These are phyloP conservation scores for Pelodytes ibericus DNA, from an alignment of 2,797 vertebrate genomes.

Conservation along the genomic window DNA sequence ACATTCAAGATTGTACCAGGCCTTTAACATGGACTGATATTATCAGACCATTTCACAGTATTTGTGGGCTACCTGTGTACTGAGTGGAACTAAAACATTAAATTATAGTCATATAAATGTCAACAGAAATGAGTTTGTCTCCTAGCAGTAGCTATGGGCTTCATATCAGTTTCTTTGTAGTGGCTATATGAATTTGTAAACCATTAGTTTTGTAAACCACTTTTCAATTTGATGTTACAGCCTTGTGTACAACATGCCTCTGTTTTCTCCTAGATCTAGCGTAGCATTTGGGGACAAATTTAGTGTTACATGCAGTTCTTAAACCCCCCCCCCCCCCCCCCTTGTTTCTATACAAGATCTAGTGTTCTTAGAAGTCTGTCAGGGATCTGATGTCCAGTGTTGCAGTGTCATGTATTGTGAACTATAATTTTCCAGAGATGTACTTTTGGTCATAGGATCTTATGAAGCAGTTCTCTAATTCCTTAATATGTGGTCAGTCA, in stretches of 20 bases:
- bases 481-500: background rate
- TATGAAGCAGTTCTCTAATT: background rate
- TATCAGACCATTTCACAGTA: background rate
- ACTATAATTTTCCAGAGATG: conserved; percentile 38
- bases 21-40: background rate
- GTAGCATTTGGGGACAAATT: background rate
- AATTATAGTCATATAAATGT: background rate
- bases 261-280: background rate
- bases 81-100: background rate
- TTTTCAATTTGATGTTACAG: background rate
- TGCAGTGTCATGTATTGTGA: conserved; percentile 46
- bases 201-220: background rate
- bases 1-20: background rate
- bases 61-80: background rate
- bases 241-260: background rate
- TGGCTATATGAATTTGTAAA: background rate
- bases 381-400: conserved; percentile 25
- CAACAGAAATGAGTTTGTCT: background rate
- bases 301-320: background rate
- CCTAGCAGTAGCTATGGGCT: background rate
- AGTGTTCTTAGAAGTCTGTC: conserved; percentile 21
- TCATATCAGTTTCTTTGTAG: background rate
- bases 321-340: background rate
- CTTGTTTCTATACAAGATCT: background rate
- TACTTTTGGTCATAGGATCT: conserved; percentile 26